These are phyloP conservation scores for Babylonia areolata DNA, from an alignment of 1,140 invertebrate species.

Conservation along the genomic window DNA sequence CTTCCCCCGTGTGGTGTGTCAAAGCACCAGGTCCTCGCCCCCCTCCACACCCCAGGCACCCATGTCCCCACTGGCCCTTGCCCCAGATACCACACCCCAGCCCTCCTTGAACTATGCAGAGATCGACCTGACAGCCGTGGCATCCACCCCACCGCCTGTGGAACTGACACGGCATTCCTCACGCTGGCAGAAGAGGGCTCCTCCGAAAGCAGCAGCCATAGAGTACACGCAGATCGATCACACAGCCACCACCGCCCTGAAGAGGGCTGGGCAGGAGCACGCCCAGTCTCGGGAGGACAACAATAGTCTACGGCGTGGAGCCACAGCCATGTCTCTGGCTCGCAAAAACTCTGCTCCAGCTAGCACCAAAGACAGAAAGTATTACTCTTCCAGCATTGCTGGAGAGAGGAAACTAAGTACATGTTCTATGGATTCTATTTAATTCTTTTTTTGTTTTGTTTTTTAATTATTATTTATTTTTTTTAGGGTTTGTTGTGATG, in stretches of 20 bases:
- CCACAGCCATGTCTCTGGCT: background rate
- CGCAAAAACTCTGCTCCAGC: conserved; percentile 33
- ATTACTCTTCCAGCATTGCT: conserved; percentile 20
- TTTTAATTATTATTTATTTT: too few relatives aligned
- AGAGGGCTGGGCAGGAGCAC: conserved; percentile 67
- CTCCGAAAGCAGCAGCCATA: conserved; percentile 47
- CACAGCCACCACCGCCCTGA: conserved; percentile 66
- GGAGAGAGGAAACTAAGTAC: conserved; percentile 45
- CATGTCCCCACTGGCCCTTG: conserved; percentile 29
- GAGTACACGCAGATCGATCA: conserved; percentile 73
- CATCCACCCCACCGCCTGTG: conserved; percentile 24
- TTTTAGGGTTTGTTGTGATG: too few relatives aligned
- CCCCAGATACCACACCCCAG: conserved; percentile 55
- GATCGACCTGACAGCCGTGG: conserved; percentile 57
- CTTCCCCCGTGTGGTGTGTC: conserved; percentile 37
- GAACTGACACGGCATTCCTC: conserved; percentile 33
- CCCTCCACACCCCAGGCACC: conserved; percentile 52
- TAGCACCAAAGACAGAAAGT: conserved; percentile 24
- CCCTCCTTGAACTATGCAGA: conserved; percentile 71
- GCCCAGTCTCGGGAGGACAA: conserved; percentile 65
- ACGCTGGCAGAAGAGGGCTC: conserved; percentile 46
- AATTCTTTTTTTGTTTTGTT: too few relatives aligned
- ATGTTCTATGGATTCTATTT: conserved; percentile 38
- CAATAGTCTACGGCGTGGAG: conserved; percentile 36
- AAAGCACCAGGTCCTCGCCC: conserved; percentile 56